Evolutionary conservation across 2,113 vertebrate genomes (phyloP), one percentile per base, ranked within the genome.

Genomic region (Choloepus hoffmanni): DNA sequence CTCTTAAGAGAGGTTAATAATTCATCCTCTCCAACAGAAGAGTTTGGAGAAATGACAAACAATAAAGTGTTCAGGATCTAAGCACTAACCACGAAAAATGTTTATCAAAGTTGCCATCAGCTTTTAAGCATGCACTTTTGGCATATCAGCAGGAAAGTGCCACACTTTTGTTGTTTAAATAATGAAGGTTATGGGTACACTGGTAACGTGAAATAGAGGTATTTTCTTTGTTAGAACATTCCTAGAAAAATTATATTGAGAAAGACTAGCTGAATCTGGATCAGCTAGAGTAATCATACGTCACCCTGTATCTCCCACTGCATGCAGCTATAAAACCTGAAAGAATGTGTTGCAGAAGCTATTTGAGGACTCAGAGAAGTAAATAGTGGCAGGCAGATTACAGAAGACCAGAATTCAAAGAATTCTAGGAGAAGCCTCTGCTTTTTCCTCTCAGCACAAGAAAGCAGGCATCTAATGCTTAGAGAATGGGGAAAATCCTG

Each of bases 41-140:
- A 81, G 26, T 65, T 78, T 58, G n/a, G 65, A 88, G 9, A 26
- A 60, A 81, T 77, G 72, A 95, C 94, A 67, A 89, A 60, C 83
- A 83, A 79, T 81, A 70, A 60, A 88, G 63, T 86, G 84, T 55
- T 60, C 48, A 36, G 60, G 84, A 72, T 7, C n/a, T 77, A 73
- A 77, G 53, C 28, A 62, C n/a, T 85, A 63, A 82, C 60, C 45
- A 23, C 55, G 77, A 50, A 73, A 83, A 62, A 58, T 40, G 2
- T 53, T 83, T 60, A 63, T 83, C 63, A 40, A 60, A 26, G 24
- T 36, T 77, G 65, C 43, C 30, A 1, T 76, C 68, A 91, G 84
- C 33, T 90, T 58, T 72, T 73, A 62, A 94, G 13, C 72, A 67
- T 28, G 5, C 0, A 73, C 30, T 95, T 96, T 33, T 50, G 43